Evolutionary conservation across 2,113 vertebrate species (phyloP).

Genomic region (Brachyhypopomus occidentalis): DNA sequence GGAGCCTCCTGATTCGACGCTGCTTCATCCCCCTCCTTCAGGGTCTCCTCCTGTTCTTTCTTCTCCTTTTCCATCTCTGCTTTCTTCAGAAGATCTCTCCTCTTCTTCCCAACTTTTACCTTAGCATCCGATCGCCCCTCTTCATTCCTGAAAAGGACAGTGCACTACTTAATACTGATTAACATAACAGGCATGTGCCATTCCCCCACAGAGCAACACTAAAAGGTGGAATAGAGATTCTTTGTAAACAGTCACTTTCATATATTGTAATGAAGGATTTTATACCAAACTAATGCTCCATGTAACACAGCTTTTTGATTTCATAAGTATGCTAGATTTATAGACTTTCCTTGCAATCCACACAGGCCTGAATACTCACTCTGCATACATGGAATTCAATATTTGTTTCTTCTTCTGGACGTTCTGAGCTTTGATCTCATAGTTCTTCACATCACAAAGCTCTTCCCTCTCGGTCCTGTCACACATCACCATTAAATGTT

Average conservation of each 20-base stretch:
- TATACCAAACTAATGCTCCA: not conserved
- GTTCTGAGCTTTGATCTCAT: slow-evolving; percentile 77
- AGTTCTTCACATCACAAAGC: slow-evolving; percentile 76
- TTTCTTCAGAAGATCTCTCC: slow-evolving; percentile 57
- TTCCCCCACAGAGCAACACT: no score
- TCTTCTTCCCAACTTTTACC: slow-evolving; percentile 53
- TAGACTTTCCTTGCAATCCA: no score
- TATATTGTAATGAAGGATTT: not conserved
- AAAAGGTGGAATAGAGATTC: no score
- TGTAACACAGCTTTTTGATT: not conserved
- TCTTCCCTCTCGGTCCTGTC: slow-evolving; percentile 84
- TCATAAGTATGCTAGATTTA: no score
- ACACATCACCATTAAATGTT: not conserved
- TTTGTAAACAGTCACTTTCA: no score
- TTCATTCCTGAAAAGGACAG: slow-evolving; percentile 24
- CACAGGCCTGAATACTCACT: slow-evolving; percentile 69
- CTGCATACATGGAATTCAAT: slow-evolving; percentile 75
- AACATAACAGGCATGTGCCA: not conserved
- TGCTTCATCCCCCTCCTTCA: slow-evolving; percentile 18
- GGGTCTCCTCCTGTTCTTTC: slow-evolving; percentile 53
- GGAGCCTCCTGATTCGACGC: not conserved
- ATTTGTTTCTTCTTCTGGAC: slow-evolving; percentile 77
- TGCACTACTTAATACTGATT: not conserved
- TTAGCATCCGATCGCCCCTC: slow-evolving; percentile 16
- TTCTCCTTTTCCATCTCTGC: slow-evolving; percentile 69